Evolutionary conservation across 1,140 invertebrate species (phyloP).

Genomic region (Scaptomyza montana): DNA sequence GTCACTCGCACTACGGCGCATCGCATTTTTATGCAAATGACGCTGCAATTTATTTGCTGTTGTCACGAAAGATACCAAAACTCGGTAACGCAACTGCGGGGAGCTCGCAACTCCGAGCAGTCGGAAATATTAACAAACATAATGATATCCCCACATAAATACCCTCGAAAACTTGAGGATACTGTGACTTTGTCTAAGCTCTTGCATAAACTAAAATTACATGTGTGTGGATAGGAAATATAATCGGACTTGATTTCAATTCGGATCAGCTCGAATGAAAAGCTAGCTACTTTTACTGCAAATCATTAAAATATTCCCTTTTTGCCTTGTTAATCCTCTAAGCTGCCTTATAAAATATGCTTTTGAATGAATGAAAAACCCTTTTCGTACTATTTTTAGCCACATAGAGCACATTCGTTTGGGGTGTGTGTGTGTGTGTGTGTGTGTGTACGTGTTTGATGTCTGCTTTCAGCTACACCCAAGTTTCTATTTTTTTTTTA

Average conservation of each 20-base stretch:
- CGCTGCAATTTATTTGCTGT: slow-evolving; percentile 75
- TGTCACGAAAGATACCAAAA: slow-evolving; percentile 60
- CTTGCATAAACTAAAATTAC: no score
- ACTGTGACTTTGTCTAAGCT: not conserved
- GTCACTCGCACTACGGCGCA: slow-evolving; percentile 68
- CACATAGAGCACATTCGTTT: slow-evolving; percentile 38
- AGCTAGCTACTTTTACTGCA: not conserved
- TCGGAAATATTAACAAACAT: slow-evolving; percentile 71
- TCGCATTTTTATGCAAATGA: slow-evolving; percentile 79
- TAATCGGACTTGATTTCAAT: no score
- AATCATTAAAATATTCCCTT: not conserved
- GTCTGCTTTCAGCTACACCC: slow-evolving; percentile 22
- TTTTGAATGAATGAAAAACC: not conserved
- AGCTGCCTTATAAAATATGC: slow-evolving; percentile 1
- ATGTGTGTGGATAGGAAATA: no score
- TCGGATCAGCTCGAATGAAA: no score
- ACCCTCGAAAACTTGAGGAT: slow-evolving; percentile 31
- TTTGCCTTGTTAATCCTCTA: slow-evolving; percentile 1
- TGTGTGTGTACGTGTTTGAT: not conserved
- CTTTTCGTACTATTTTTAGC: not conserved
- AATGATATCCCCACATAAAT: slow-evolving; percentile 61
- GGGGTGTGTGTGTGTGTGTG: not conserved
- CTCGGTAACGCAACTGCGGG: not conserved
- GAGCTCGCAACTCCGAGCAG: slow-evolving; percentile 40
- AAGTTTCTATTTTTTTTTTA: not conserved